Percentiles rank a stretch among this genome's conserved stretches.
phyloP scores from a whole-genome alignment of 2,113 vertebrate species.

The Gulo gulo region DNA sequence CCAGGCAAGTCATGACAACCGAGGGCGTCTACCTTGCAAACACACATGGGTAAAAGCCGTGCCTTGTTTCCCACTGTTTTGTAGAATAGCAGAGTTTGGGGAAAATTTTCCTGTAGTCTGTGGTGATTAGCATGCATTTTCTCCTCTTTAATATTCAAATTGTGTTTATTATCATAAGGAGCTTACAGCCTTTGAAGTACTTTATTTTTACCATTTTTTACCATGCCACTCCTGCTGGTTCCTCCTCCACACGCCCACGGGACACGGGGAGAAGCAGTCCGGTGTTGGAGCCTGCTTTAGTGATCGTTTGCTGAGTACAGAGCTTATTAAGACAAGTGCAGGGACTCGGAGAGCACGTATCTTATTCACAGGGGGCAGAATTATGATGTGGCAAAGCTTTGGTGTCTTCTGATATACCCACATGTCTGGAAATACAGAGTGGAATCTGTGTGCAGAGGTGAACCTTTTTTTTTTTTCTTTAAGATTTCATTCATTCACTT shows the following conservation, averaged over 20 bases:
- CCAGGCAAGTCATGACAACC: neutral
- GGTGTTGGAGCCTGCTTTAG: neutral
- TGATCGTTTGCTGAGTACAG: neutral
- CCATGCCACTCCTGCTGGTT: neutral
- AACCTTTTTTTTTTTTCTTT: neutral
- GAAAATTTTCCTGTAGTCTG: neutral
- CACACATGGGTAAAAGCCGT: neutral
- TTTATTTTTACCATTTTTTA: neutral
- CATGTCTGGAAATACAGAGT: neutral
- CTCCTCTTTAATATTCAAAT: slow-evolving; percentile 12
- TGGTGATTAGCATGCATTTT: neutral
- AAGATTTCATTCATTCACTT: no score
- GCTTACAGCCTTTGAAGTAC: neutral
- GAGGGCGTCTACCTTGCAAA: neutral
- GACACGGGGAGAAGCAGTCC: neutral
- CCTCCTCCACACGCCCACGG: neutral
- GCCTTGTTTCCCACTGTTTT: neutral
- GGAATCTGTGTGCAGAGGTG: neutral
- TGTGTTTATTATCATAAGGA: neutral
- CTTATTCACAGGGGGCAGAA: neutral
- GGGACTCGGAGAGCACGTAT: neutral
- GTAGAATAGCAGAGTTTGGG: neutral
- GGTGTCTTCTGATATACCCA: neutral
- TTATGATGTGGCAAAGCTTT: neutral
- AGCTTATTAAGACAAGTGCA: neutral